Conservation (phyloP, 2,797 vertebrate genomes). For the Emydoidea blandingii region DNA sequence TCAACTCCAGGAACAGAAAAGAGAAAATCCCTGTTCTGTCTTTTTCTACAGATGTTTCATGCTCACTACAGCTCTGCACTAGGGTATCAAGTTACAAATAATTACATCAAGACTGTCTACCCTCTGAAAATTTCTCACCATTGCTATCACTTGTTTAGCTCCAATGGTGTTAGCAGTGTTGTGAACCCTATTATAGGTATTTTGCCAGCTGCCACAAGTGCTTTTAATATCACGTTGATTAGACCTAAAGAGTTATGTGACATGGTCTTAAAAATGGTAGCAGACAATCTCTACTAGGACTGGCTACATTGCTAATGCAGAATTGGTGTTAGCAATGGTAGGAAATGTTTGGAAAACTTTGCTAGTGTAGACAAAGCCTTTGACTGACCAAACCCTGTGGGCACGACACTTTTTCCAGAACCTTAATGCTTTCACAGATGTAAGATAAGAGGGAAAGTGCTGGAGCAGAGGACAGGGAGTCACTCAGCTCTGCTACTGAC, state of each 20-base stretch:
- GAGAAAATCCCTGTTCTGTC: conserved; percentile 20
- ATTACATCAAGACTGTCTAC: neutral
- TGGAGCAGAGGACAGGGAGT: neutral
- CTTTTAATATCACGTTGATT: neutral
- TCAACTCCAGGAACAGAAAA: conserved; percentile 25
- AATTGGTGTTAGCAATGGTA: neutral
- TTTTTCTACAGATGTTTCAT: conserved; percentile 47
- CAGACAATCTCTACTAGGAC: conserved; percentile 9
- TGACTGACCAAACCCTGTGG: neutral
- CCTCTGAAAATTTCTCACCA: neutral
- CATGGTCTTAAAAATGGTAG: conserved; percentile 20
- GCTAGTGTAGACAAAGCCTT: neutral
- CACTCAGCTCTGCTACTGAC: neutral
- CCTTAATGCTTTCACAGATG: neutral
- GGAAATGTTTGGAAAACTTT: conserved; percentile 11
- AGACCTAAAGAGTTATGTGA: conserved; percentile 22
- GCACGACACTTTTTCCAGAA: neutral
- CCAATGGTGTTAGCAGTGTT: neutral
- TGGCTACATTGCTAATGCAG: neutral
- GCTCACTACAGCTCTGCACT: conserved; percentile 13
- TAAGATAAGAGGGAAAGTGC: conserved; percentile 6
- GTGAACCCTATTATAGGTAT: conserved; percentile 11
- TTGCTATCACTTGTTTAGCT: conserved; percentile 15
- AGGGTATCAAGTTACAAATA: conserved; percentile 7
- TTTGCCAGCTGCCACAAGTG: conserved; percentile 63